These are phyloP conservation scores for Sminthurinus signatus DNA, from an alignment of 1,140 invertebrate species.

Conservation along the genomic window DNA sequence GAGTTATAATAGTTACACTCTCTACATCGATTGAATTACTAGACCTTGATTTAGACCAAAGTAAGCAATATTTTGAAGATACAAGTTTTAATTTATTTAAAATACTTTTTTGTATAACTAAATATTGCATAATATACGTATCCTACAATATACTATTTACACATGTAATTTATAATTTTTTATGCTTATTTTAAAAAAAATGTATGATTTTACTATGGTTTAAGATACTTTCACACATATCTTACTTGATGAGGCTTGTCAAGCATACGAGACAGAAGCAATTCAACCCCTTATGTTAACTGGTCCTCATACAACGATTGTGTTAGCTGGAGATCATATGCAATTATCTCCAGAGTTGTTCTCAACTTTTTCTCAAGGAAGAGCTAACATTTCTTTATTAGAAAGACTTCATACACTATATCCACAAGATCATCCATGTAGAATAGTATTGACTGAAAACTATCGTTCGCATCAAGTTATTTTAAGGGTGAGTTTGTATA, in stretches of 20 bases:
- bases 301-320: conserved; percentile 63
- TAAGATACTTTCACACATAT: conserved; percentile 74
- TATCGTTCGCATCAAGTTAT: conserved; percentile 78
- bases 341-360: conserved; percentile 64
- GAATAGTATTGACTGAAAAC: conserved; percentile 75
- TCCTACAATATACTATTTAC: too few relatives aligned
- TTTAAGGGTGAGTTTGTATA: conserved; percentile 50
- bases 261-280: conserved; percentile 79
- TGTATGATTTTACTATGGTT: too few relatives aligned
- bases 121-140: too few relatives aligned
- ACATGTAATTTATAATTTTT: too few relatives aligned
- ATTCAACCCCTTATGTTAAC: conserved; percentile 72
- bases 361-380: conserved; percentile 65
- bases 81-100: background rate
- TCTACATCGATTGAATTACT: conserved; percentile 69
- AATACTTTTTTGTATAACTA: too few relatives aligned
- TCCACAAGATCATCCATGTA: conserved; percentile 64
- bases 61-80: conserved; percentile 42
- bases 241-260: conserved; percentile 80
- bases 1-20: conserved; percentile 72
- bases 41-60: conserved; percentile 55
- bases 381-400: conserved; percentile 69
- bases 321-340: conserved; percentile 57
- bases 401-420: conserved; percentile 74
- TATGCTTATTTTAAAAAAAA: too few relatives aligned